phyloP scores from a whole-genome alignment of 2,113 vertebrate genomes.

The Notarius quadriscutis region DNA sequence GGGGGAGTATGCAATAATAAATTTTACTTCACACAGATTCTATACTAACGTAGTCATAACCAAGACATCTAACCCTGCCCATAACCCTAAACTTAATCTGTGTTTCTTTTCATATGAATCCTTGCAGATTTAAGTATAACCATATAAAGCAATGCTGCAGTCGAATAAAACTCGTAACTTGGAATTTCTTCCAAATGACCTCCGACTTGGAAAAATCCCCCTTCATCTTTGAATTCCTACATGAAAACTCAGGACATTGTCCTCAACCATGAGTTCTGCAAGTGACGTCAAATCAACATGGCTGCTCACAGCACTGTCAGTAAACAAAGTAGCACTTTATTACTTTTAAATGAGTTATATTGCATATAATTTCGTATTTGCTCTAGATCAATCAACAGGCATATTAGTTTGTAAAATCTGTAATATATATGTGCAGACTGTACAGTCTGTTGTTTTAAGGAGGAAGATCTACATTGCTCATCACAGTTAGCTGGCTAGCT shows the following conservation, averaged over 20 bases:
- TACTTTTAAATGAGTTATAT: not conserved
- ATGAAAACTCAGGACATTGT: not conserved
- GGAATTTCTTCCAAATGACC: not conserved
- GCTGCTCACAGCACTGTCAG: not conserved
- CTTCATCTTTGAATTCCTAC: not conserved
- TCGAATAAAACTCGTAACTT: not conserved
- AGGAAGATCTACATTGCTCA: not conserved
- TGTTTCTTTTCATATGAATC: slow-evolving; percentile 7
- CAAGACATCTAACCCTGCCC: not conserved
- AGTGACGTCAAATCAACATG: not conserved
- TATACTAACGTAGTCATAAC: no score
- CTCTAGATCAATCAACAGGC: not conserved
- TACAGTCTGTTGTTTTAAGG: not conserved
- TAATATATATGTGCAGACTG: not conserved
- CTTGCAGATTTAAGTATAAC: not conserved
- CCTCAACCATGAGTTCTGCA: not conserved
- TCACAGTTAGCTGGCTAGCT: not conserved
- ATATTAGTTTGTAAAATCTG: not conserved
- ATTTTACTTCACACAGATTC: not conserved
- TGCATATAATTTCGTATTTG: not conserved
- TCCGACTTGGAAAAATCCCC: not conserved
- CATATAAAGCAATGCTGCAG: slow-evolving; percentile 1
- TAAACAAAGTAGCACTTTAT: not conserved
- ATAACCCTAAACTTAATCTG: slow-evolving; percentile 1
- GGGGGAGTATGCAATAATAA: not conserved